These are phyloP conservation scores for Crotalus viridis DNA, from an alignment of 2,113 vertebrate genomes.

Conservation along the genomic window DNA sequence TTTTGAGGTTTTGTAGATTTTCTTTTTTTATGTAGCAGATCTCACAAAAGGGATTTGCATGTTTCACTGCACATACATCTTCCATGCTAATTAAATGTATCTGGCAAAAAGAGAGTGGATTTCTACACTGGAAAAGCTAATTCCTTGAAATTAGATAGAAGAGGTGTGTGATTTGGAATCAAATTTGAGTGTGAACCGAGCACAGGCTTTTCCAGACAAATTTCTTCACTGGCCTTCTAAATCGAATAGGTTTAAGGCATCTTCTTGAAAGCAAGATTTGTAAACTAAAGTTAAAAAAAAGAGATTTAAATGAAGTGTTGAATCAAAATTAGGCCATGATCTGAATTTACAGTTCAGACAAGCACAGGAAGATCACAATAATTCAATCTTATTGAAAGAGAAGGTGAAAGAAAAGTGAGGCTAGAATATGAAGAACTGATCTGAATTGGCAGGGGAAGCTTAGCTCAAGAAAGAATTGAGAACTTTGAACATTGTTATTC, in stretches of 20 bases:
- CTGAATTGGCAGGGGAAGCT: slow-evolving; percentile 38
- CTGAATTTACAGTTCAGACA: slow-evolving; percentile 37
- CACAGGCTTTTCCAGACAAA: not conserved
- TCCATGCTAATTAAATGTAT: not conserved
- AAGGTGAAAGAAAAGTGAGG: slow-evolving; percentile 62
- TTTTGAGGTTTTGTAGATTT: not conserved
- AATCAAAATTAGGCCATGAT: slow-evolving; percentile 31
- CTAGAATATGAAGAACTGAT: slow-evolving; percentile 55
- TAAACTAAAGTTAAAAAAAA: not conserved
- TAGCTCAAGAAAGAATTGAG: slow-evolving; percentile 47
- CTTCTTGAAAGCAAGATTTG: not conserved
- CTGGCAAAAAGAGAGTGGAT: not conserved
- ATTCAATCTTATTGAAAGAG: slow-evolving; percentile 68
- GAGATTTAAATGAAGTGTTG: slow-evolving; percentile 6
- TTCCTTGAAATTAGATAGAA: not conserved
- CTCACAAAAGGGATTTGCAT: not conserved
- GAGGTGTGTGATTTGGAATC: rapidly evolving
- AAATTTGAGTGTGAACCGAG: not conserved
- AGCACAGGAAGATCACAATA: slow-evolving; percentile 57
- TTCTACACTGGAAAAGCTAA: not conserved
- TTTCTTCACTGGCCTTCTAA: not conserved
- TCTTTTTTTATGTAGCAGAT: not conserved
- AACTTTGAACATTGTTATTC: slow-evolving; percentile 29
- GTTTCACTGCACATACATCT: rapidly evolving
- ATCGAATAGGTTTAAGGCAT: not conserved